Evolutionary conservation across 2,888 invertebrate genomes (phyloP).

Genomic region (Stomorhina lunata): DNA sequence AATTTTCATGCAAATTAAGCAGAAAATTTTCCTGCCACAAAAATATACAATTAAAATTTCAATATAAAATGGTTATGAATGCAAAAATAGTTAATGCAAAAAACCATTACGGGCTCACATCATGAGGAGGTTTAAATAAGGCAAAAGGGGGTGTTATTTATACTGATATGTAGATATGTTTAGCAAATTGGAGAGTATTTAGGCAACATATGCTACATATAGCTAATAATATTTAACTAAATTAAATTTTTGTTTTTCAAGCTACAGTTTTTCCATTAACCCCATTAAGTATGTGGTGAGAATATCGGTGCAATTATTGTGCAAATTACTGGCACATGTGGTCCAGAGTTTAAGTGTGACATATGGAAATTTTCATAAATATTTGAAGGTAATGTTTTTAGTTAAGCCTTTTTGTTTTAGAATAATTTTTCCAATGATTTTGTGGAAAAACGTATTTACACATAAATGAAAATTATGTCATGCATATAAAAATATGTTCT

Average conservation of each 20-base stretch:
- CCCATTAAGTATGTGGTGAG: no score
- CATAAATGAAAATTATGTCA: slow-evolving; percentile 45
- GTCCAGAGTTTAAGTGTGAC: not conserved
- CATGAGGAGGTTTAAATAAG: not conserved
- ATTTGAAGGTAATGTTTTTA: slow-evolving; percentile 12
- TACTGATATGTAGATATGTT: not conserved
- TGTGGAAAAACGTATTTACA: not conserved
- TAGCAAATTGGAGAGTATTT: no score
- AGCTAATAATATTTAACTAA: no score
- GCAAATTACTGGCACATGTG: slow-evolving; percentile 12
- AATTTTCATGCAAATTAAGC: slow-evolving; percentile 61
- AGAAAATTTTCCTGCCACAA: slow-evolving; percentile 48
- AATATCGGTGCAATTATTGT: slow-evolving; percentile 14
- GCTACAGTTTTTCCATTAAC: no score
- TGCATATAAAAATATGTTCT: slow-evolving; percentile 50
- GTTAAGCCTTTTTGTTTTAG: not conserved
- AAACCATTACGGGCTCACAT: not conserved
- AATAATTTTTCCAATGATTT: not conserved
- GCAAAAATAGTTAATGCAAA: not conserved
- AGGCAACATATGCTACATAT: not conserved
- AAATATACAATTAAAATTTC: slow-evolving; percentile 25
- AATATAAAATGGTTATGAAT: not conserved
- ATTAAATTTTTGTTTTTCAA: no score
- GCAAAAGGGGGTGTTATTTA: not conserved
- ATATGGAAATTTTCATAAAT: slow-evolving; percentile 34